Percentiles rank a stretch among this genome's conserved stretches.
Evolutionary conservation across 2,797 vertebrate genomes (phyloP).

Genomic region (Tokudaia muenninki): DNA sequence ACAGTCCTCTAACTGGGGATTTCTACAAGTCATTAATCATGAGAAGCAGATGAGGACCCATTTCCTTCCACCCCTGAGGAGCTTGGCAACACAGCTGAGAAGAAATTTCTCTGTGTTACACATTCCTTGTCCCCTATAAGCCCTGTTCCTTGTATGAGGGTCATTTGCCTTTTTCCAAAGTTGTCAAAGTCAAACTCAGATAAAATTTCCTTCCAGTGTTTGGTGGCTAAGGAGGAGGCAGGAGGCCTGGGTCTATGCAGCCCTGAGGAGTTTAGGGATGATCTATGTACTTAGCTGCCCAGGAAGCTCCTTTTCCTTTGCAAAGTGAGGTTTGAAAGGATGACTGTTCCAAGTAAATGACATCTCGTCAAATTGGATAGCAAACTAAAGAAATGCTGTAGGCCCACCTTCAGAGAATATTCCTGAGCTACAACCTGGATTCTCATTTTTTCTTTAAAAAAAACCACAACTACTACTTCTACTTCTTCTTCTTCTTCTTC

Average conservation of each 20-base stretch:
- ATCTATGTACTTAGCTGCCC: neutral
- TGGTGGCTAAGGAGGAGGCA: neutral
- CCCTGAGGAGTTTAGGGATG: neutral
- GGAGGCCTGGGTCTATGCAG: too few species aligned
- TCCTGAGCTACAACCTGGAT: neutral
- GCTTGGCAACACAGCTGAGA: neutral
- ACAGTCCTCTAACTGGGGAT: too few species aligned
- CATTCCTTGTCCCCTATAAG: neutral
- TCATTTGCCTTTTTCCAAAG: neutral
- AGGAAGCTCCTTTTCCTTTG: neutral
- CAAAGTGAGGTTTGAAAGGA: neutral
- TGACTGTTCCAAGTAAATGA: neutral
- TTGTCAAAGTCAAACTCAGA: neutral
- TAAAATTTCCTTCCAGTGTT: neutral
- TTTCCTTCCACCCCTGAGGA: neutral
- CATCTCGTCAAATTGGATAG: neutral
- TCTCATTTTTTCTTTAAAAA: neutral
- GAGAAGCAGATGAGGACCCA: neutral
- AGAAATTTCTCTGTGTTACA: neutral
- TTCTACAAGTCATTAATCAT: fast-evolving
- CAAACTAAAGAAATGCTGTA: neutral
- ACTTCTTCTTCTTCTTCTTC: too few species aligned
- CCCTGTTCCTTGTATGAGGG: neutral
- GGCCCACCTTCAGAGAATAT: neutral
- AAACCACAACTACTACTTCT: too few species aligned